phyloP scores from a whole-genome alignment of 2,888 invertebrate species.

The Drosophila emarginata region DNA sequence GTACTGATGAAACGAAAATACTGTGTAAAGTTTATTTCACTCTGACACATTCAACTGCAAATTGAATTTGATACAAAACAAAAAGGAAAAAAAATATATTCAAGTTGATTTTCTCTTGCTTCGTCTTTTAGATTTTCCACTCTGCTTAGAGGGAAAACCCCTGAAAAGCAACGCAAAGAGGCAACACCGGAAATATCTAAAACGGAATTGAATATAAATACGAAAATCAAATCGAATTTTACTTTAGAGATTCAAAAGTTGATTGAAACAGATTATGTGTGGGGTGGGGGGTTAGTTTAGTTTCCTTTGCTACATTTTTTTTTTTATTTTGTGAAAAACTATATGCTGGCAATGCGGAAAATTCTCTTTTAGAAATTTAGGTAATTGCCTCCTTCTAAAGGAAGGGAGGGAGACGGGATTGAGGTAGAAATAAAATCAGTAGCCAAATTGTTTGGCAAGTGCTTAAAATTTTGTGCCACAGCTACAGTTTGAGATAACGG shows the following conservation, averaged over 20 bases:
- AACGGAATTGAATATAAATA: constrained; percentile 72
- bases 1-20: background rate
- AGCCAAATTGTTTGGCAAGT: constrained; percentile 37
- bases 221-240: constrained; percentile 65
- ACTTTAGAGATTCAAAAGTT: constrained; percentile 40
- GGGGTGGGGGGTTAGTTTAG: constrained; percentile 16
- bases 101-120: constrained; percentile 31
- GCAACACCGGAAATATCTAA: constrained; percentile 60
- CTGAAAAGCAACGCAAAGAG: constrained; percentile 37
- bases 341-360: constrained; percentile 6
- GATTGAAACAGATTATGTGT: constrained; percentile 40
- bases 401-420: background rate
- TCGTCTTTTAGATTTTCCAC: constrained; percentile 18
- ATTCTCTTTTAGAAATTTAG: constrained; percentile 22
- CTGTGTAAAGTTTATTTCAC: background rate
- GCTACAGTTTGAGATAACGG: constrained; percentile 42
- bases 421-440: constrained; percentile 33
- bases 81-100: constrained; percentile 38
- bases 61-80: constrained; percentile 39
- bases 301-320: constrained; percentile 20
- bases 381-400: constrained; percentile 45
- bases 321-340: background rate
- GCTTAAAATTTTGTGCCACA: constrained; percentile 42
- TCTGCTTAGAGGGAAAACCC: constrained; percentile 22
- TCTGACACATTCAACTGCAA: constrained; percentile 27